Base-by-base conservation (phyloP, 1,140 invertebrate species). In the Drosophila aff. region DNA sequence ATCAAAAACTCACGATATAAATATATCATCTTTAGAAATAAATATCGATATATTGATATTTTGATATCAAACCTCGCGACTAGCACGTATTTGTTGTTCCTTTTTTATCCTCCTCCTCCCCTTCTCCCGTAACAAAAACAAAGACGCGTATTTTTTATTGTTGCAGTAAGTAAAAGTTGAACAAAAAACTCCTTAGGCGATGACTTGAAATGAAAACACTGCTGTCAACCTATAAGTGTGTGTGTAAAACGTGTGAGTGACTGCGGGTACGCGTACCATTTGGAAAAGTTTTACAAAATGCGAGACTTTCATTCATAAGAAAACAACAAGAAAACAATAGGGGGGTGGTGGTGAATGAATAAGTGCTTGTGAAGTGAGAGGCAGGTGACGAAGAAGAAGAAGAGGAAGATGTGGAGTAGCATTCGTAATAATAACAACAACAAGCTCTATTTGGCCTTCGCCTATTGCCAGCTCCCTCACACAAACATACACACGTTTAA, bases 381-480 rank as follows among this genome's bases (percentile, higher is more conserved):
- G 40, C 33, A 40, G 47, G 36, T 63, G 46, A 31, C 28, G 46
- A 28, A 26, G 57, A 38, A n/a, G 31, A 23, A 28, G n/a, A 26
- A n/a, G 47, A 31, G 47, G 31, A 31, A 38, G n/a, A 49, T 49
- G 47, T 63, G 40, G 9, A 63, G 40, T 21, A 62, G 13, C 40
- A 53, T 57, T 57, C 53, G 53, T 57, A 57, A 67, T 47, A 68
- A 68, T 52, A 76, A 52, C 53, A 58, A 73, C 49, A 72, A 72
- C 49, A 62, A 73, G 49, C 61, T 64, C 40, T 26, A 28, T 47
- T 63, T 76, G 61, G 72, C 74, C 74, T 76, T 76, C 74, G 71
- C 52, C 33, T 59, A 76, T 72, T 72, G 53, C 23, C 38, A 58
- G 64, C 33, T 33, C 28, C 28, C 44, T 73, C 71, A 50, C 53